Base-by-base conservation (phyloP, 2,113 vertebrate genomes). In the Rhizomys pruinosus region DNA sequence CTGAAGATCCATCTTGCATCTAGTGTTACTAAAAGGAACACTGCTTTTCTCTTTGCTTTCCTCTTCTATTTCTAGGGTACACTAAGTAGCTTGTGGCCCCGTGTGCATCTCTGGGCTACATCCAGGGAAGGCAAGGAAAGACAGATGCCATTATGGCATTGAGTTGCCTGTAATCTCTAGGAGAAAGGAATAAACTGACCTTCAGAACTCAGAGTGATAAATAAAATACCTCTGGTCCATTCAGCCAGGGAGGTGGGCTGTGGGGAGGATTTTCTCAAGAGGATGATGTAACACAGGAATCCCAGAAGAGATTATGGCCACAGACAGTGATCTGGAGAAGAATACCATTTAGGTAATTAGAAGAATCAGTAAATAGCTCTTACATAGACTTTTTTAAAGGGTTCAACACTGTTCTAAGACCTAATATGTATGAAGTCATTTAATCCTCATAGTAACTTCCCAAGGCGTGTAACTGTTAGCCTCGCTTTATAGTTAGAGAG, bases 401-500 rank as follows among this genome's bases (percentile, higher is more conserved):
- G 22, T 3, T 34, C 29, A 29, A 11, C 6, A 44, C 34, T 90
- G 10, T 80, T 84, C 8, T 66, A 66, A 90, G 52, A 1, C 74
- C n/a, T 81, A n/a, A 74, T 44, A 80, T 23, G 16, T 55, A 44
- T 5, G 73, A 52, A 52, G 27, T 69, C 23, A 59, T 57, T 92
- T 88, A 66, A 68, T 87, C 42, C 23, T 84, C n/a, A 79, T 15
- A 57, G 44, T 55, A 84, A 55, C 27, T 34, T 37, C 8, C 16
- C 37, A 37, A 87, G 34, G 39, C 68, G 27, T 34, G 13, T 17
- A 86, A 55, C 82, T 80, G 71, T 84, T 61, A 42, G 39, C 39
- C 69, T 84, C 12, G 27, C 32, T 73, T 89, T 64, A 64, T 64
- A 85, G 84, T 47, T 90, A 63, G 90, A 61, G 59, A 85, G 73